A percentile compares a stretch with the other conserved stretches of the same genome.
Evolutionary conservation across 2,113 vertebrate species (phyloP).

Genomic region (Amblyopsis rosae): DNA sequence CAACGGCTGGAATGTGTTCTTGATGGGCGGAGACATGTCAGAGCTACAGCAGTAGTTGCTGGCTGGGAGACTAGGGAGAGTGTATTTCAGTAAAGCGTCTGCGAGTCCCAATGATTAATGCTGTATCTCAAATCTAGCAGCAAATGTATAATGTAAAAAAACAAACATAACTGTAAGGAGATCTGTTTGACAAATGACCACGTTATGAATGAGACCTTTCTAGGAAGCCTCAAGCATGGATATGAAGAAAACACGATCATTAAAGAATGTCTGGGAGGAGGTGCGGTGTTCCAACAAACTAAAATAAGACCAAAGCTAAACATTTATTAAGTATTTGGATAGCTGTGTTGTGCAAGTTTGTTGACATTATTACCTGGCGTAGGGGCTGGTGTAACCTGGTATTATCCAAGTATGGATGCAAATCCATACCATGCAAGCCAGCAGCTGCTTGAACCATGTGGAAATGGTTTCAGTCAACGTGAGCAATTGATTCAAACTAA

Average conservation of each 20-base stretch:
- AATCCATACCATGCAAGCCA: background rate
- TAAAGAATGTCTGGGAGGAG: too few species aligned
- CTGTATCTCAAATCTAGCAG: background rate
- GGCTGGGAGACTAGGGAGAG: background rate
- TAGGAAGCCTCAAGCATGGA: background rate
- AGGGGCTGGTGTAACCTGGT: background rate
- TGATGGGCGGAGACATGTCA: background rate
- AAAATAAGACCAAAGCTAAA: too few species aligned
- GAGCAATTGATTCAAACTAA: too few species aligned
- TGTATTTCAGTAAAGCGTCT: background rate
- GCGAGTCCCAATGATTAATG: background rate
- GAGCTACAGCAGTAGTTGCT: background rate
- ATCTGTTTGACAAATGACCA: too few species aligned
- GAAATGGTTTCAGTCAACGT: background rate
- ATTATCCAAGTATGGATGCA: background rate
- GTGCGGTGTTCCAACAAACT: background rate
- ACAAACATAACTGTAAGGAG: background rate
- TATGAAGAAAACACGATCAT: background rate
- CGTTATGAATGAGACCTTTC: background rate
- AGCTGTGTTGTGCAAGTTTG: too few species aligned
- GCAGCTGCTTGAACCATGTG: background rate
- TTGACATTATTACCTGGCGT: slow-evolving; percentile 5
- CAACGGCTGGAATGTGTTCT: slow-evolving; percentile 27
- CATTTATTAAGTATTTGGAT: too few species aligned
- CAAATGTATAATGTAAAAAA: slow-evolving; percentile 16